Evolutionary conservation across 2,113 vertebrate genomes (phyloP), one percentile per base, ranked within the genome.

Genomic region (Okapia johnstoni): DNA sequence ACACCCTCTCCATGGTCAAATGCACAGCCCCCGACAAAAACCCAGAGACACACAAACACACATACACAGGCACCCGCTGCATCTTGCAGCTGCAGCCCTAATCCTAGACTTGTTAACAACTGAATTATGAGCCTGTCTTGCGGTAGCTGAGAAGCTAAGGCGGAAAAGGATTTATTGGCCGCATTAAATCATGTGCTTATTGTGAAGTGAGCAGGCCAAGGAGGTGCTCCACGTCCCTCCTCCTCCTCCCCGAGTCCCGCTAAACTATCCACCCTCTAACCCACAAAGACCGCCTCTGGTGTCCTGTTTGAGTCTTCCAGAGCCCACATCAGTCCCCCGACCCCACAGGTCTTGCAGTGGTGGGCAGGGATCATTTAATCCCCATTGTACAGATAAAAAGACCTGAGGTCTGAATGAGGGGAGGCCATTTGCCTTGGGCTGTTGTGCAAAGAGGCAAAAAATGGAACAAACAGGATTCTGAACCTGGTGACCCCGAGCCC

Each of bases 61-160:
- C 60, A 61, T 73, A 8, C 70, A 19, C 5, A 6, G 52, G 23
- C 36, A 26, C 60, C 85, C 87, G 70, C 58, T 80, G 92, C 40
- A 21, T 63, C 94, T 88, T 66, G 13, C 81, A 96, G 94, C 98
- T 87, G 83, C 77, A 88, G 81, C 57, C 84, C 70, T 83, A 88
- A 95, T 93, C 96, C 76, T 57, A 55, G 87, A 50, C 81, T 84
- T 93, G 63, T 96, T 97, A 96, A 70, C 96, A 91, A 88, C 90
- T 96, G 97, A 98, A 90, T 98, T 97, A 95, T n/a, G 97, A 98
- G 95, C 94, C 95, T 96, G 95, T 95, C 76, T 33, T 30, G 58
- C 33, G 2, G 94, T 89, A 96, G 95, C 97, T n/a, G 92, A 94
- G 95, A 84, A 92, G 93, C 60, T 2, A 2, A 84, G 95, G 94